Percentiles rank a stretch among this genome's conserved stretches.
phyloP scores from a whole-genome alignment of 2,797 vertebrate species.

The Paedocypris micromegethes region DNA sequence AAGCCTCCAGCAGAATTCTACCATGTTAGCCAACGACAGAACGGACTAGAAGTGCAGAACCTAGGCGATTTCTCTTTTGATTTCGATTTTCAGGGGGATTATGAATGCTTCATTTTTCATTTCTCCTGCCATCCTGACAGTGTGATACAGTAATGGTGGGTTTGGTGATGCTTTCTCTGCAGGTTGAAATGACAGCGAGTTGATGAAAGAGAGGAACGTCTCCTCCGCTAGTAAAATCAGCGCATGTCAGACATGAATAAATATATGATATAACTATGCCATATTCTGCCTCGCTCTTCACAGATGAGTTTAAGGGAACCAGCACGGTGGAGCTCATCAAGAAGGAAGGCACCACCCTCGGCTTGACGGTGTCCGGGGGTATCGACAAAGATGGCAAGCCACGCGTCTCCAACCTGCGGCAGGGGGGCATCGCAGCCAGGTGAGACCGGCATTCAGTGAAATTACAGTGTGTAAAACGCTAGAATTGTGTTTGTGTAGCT shows the following conservation, averaged over 20 bases:
- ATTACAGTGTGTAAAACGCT: too few species aligned
- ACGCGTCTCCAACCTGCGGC: constrained; percentile 92
- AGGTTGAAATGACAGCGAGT: constrained; percentile 45
- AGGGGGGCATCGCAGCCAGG: constrained; percentile 96
- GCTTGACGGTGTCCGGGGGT: constrained; percentile 92
- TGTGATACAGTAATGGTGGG: constrained; percentile 29
- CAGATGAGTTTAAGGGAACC: constrained; percentile 95
- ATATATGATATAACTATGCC: too few species aligned
- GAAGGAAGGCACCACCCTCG: constrained; percentile 95
- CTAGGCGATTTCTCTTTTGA: too few species aligned
- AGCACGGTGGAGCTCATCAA: constrained; percentile 96
- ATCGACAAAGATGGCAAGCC: constrained; percentile 97
- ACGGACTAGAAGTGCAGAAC: too few species aligned
- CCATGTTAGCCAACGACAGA: too few species aligned
- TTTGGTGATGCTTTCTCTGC: constrained; percentile 34
- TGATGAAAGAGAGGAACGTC: constrained; percentile 24
- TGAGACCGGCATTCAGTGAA: constrained; percentile 53
- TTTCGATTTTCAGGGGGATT: too few species aligned
- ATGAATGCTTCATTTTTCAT: too few species aligned
- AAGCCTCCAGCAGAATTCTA: too few species aligned
- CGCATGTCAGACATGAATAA: not conserved
- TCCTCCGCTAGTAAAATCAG: constrained; percentile 40
- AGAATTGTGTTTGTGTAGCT: too few species aligned
- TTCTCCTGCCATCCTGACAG: not conserved
- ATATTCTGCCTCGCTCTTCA: constrained; percentile 9